Evolutionary conservation across 2,113 vertebrate genomes (phyloP).

Genomic region (Nibea coibor): DNA sequence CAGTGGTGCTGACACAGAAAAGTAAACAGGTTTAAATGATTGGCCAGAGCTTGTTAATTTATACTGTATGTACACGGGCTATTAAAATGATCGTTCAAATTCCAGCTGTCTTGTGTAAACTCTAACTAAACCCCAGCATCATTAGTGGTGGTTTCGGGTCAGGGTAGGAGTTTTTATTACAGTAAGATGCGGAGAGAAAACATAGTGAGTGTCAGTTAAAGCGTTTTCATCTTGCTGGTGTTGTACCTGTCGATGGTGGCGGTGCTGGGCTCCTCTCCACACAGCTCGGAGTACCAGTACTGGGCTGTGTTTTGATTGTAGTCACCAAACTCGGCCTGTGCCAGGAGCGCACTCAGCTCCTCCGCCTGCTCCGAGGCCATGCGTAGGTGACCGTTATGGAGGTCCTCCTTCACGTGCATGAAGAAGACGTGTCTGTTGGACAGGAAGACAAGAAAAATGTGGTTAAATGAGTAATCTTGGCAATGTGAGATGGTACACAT

Average conservation of each 20-base stretch:
- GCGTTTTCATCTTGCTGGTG: too few relatives aligned
- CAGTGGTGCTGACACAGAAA: neutral
- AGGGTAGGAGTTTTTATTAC: neutral
- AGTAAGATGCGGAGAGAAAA: neutral
- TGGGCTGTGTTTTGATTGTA: conserved; percentile 98
- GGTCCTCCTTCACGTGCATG: conserved; percentile 95
- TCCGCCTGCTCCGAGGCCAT: conserved; percentile 92
- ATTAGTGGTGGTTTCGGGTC: neutral
- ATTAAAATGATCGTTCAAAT: neutral
- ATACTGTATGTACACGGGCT: neutral
- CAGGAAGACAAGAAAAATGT: neutral
- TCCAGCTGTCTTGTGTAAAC: neutral
- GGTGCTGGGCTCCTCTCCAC: conserved; percentile 88
- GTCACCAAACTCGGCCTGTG: conserved; percentile 96
- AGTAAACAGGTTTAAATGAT: conserved; percentile 20
- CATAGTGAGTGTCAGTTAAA: too few relatives aligned
- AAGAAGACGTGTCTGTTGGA: conserved; percentile 93
- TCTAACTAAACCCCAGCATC: neutral
- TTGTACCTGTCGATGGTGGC: conserved; percentile 78
- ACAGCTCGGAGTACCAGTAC: conserved; percentile 93
- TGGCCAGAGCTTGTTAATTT: neutral
- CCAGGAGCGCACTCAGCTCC: conserved; percentile 93
- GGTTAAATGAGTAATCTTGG: conserved; percentile 12
- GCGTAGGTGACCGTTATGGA: conserved; percentile 91
- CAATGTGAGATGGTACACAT: neutral